Conservation (phyloP, 1,140 invertebrate genomes). For the Camponotus pennsylvanicus region DNA sequence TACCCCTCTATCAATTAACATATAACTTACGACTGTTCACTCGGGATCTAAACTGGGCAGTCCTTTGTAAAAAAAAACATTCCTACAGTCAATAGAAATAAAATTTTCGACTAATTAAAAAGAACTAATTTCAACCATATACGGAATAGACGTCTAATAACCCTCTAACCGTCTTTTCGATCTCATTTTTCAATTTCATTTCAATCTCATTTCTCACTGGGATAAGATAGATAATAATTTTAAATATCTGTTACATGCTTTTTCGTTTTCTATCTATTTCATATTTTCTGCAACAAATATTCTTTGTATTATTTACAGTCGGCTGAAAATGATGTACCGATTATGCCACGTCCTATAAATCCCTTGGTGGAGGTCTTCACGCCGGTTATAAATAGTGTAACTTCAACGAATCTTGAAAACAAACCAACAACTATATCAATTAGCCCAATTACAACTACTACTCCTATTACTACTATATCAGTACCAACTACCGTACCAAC, state of each 20-base stretch:
- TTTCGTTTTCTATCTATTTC: background rate
- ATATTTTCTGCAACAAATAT: background rate
- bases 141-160: too few species aligned
- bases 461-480: conserved; percentile 33
- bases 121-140: too few species aligned
- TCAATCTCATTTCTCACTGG: too few species aligned
- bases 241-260: background rate
- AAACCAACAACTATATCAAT: background rate
- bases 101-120: too few species aligned
- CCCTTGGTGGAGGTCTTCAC: conserved; percentile 81
- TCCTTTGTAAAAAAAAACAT: too few species aligned
- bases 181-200: too few species aligned
- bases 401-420: background rate
- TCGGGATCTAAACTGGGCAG: too few species aligned
- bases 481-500: background rate
- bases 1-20: too few species aligned
- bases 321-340: conserved; percentile 67
- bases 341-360: conserved; percentile 73
- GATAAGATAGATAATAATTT: background rate
- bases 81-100: too few species aligned
- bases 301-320: conserved; percentile 63
- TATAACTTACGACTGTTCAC: too few species aligned
- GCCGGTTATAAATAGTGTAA: conserved; percentile 66
- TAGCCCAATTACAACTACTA: background rate
- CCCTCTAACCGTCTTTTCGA: too few species aligned